Base-by-base conservation (phyloP, 2,888 invertebrate genomes). In the Petrophora chlorosata region DNA sequence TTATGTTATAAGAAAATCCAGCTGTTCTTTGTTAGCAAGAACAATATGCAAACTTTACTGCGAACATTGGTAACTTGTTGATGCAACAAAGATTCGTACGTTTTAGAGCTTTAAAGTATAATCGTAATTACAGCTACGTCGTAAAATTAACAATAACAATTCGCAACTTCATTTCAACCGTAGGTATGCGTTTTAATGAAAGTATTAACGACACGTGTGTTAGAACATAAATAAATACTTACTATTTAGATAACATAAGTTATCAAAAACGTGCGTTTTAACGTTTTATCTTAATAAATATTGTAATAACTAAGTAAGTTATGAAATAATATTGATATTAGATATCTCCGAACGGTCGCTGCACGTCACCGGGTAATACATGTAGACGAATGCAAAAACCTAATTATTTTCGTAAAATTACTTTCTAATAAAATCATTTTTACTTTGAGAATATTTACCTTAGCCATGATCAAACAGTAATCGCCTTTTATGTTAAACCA, bases 361-460 rank as follows among this genome's bases (percentile, higher is more conserved):
- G 36, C 72, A 81, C 83, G 83, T 82, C 82, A 83, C 68, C 70
- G 67, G 67, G 72, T 80, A 73, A 76, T 70, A 67, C 68, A 81
- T 76, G 61, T 50, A 34, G 23, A 33, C 39, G 38, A 50, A 62
- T 60, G 64, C 58, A 68, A 67, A 67, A 64, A 33, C n/a, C 33
- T 29, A 5, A 33, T 22, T 44, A 54, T 51, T 51, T 44, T 36
- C 17, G 30, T 30, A 56, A 59, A 22, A 47, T 22, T 7, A 25
- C 10, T 10, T 3, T 10, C 9, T 2, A 25, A 10, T 3, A 8
- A 9, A 25, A 0, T 10, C 9, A n/a, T 23, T n/a, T 8, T n/a
- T 7, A 8, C 7, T 8, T 7, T 23, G 5, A 25, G 3, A 3
- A 40, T 55, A 59, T 53, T 86, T 87, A 88, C 88, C 89, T 88